phyloP scores from a whole-genome alignment of 2,888 invertebrate species.

The Dasysyrphus albostriatus region DNA sequence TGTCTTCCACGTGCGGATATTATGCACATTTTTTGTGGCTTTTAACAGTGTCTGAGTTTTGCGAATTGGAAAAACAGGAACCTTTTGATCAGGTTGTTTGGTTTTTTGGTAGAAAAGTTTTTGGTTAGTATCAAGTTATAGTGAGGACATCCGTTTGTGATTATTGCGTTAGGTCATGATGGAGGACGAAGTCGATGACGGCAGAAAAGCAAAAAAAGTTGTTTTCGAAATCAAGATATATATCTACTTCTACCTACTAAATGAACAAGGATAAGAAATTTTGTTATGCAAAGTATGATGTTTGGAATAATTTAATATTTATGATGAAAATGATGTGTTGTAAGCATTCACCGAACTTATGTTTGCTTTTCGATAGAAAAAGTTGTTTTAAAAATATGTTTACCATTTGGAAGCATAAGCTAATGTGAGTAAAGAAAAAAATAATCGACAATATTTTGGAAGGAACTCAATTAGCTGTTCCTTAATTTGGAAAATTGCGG shows the following conservation, averaged over 20 bases:
- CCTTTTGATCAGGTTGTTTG: conserved; percentile 39
- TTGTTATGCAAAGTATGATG: conserved; percentile 28
- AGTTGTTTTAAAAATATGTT: neutral
- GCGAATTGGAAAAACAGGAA: conserved; percentile 57
- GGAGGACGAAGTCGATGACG: neutral
- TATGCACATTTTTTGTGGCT: conserved; percentile 64
- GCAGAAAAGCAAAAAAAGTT: neutral
- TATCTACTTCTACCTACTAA: neutral
- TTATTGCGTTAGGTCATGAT: conserved; percentile 38
- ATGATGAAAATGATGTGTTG: neutral
- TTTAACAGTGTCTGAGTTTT: conserved; percentile 30
- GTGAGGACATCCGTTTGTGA: conserved; percentile 39
- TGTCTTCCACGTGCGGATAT: conserved; percentile 59
- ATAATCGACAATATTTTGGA: neutral
- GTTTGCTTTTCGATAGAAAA: neutral
- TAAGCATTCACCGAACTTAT: neutral
- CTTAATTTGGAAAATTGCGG: no score
- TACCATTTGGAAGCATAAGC: neutral
- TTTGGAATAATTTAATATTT: conserved; percentile 14
- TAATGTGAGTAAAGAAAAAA: neutral
- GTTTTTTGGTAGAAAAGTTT: conserved; percentile 8
- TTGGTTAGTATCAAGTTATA: conserved; percentile 23
- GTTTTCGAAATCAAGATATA: conserved; percentile 27
- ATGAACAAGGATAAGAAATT: conserved; percentile 27
- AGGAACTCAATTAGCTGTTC: no score